phyloP scores from a whole-genome alignment of 2,797 vertebrate species.

The Pygocentrus nattereri region DNA sequence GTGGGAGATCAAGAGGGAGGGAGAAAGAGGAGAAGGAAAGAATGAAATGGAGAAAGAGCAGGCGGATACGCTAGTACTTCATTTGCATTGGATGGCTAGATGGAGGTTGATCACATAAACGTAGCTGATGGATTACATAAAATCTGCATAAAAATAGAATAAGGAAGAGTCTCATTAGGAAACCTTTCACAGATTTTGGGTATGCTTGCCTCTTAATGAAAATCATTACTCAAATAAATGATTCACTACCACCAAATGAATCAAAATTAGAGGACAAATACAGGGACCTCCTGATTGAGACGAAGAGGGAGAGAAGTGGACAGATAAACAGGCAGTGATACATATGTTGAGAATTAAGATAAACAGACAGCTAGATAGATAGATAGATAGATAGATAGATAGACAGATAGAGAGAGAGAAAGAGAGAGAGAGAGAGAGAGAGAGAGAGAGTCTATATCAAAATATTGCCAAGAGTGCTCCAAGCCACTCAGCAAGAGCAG shows the following conservation, averaged over 20 bases:
- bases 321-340: not conserved
- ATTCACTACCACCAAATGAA: conserved; percentile 7
- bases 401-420: not conserved
- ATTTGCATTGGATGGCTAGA: conserved; percentile 1
- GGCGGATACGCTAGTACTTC: not conserved
- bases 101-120: not conserved
- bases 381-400: too few species aligned
- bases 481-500: conserved; percentile 25
- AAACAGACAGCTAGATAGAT: not conserved
- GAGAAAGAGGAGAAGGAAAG: not conserved
- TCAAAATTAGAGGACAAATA: not conserved
- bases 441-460: not conserved
- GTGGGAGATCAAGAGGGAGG: conserved; percentile 35
- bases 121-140: not conserved
- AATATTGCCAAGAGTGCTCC: conserved; percentile 7
- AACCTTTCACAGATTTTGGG: not conserved
- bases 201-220: not conserved
- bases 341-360: not conserved
- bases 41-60: conserved; percentile 23
- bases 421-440: not conserved
- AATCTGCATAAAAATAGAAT: not conserved
- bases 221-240: conserved; percentile 8
- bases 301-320: not conserved
- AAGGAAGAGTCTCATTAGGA: not conserved
- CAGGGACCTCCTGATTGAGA: not conserved